Conservation (phyloP, 2,797 vertebrate species). For the Oreochromis grahami region DNA sequence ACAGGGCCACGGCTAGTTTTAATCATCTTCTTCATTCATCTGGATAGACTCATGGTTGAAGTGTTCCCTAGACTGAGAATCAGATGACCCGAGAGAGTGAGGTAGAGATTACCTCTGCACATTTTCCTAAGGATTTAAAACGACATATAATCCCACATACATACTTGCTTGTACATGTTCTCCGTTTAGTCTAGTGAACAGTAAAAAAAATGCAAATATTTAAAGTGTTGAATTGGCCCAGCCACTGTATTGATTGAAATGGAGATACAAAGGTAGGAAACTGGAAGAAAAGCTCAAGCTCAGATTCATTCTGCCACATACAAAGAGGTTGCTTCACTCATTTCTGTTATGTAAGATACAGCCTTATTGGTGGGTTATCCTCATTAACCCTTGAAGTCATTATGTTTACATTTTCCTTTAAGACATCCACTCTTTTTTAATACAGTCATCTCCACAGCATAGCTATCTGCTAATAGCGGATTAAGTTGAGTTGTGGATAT, state of each 20-base stretch:
- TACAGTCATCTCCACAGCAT: background rate
- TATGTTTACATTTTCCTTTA: background rate
- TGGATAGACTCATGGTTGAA: slow-evolving; percentile 3
- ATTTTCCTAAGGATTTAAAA: slow-evolving; percentile 5
- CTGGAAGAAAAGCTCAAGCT: slow-evolving; percentile 17
- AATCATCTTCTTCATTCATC: slow-evolving; percentile 31
- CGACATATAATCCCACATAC: slow-evolving; percentile 3
- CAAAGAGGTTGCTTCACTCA: background rate
- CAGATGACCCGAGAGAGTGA: background rate
- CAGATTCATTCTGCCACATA: background rate
- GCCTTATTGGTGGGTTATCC: background rate
- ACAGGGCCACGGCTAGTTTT: slow-evolving; percentile 20
- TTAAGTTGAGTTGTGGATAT: background rate
- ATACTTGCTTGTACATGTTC: slow-evolving; percentile 38
- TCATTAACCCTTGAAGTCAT: slow-evolving; percentile 3
- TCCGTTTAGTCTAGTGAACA: slow-evolving; percentile 21
- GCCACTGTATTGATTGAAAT: slow-evolving; percentile 37
- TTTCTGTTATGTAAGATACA: slow-evolving; percentile 3
- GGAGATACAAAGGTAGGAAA: slow-evolving; percentile 42
- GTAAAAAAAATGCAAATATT: slow-evolving; percentile 45
- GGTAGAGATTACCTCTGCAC: slow-evolving; percentile 30
- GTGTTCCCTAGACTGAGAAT: background rate
- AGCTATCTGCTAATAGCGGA: background rate
- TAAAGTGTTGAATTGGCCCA: background rate
- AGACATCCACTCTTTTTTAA: slow-evolving; percentile 10